phyloP scores from a whole-genome alignment of 1,140 invertebrate genomes.

The Grapholita molesta region DNA sequence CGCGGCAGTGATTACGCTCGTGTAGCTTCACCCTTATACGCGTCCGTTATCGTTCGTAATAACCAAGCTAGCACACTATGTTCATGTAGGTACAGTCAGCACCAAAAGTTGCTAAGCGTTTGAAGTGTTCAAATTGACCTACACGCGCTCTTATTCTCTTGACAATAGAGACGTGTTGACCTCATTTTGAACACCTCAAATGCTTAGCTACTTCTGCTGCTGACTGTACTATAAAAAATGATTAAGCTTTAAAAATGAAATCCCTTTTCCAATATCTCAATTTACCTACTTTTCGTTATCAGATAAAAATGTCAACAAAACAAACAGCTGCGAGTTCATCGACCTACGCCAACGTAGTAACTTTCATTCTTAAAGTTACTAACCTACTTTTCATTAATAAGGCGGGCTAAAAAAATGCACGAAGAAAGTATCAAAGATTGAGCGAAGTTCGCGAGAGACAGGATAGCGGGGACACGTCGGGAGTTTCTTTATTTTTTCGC shows the following conservation, averaged over 20 bases:
- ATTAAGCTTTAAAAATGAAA: background rate
- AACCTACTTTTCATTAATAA: conserved; percentile 78
- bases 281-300: background rate
- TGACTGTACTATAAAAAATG: no score
- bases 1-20: no score
- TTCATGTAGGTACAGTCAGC: no score
- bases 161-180: no score
- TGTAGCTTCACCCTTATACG: no score
- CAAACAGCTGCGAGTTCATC: conserved; percentile 70
- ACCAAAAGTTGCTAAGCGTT: no score
- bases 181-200: no score
- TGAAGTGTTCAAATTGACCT: no score
- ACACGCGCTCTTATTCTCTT: no score
- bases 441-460: conserved; percentile 58
- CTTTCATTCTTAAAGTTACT: conserved; percentile 77
- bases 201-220: no score
- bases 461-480: conserved; percentile 38
- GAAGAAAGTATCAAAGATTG: conserved; percentile 78
- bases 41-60: no score
- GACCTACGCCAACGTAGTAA: conserved; percentile 74
- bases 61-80: no score
- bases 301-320: conserved; percentile 50
- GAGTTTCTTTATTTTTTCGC: background rate
- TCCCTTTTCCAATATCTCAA: background rate
- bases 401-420: conserved; percentile 76